phyloP scores from a whole-genome alignment of 2,113 vertebrate species.

The Paradisaea rubra region DNA sequence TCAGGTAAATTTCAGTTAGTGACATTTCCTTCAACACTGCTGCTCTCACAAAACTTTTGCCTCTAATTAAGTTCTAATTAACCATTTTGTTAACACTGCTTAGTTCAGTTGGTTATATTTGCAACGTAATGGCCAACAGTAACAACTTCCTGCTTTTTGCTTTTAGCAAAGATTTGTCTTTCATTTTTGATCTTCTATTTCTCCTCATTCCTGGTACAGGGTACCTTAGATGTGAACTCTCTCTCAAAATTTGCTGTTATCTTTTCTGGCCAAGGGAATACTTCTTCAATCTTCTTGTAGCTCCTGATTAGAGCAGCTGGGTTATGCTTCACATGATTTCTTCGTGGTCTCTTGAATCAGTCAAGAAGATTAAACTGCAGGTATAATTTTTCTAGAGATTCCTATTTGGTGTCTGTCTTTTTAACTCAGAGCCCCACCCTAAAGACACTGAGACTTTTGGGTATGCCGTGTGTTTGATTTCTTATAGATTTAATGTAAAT shows the following conservation, averaged over 20 bases:
- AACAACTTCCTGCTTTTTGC: not conserved
- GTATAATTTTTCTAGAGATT: not conserved
- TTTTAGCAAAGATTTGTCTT: not conserved
- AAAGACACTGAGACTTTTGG: not conserved
- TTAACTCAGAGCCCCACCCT: not conserved
- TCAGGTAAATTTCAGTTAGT: not conserved
- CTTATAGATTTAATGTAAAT: not conserved
- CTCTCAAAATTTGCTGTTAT: not conserved
- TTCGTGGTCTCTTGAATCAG: not conserved
- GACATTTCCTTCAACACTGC: not conserved
- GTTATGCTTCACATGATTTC: not conserved
- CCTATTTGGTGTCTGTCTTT: not conserved
- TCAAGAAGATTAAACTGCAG: not conserved
- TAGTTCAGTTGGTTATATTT: not conserved
- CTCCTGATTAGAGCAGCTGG: not conserved
- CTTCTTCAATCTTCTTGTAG: not conserved
- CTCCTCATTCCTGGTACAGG: not conserved
- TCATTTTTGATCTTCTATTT: not conserved
- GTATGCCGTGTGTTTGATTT: not conserved
- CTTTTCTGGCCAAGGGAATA: not conserved
- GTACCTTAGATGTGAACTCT: not conserved
- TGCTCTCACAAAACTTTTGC: not conserved
- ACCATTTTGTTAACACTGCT: not conserved
- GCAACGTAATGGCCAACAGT: not conserved
- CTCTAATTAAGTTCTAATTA: not conserved